Evolutionary conservation across 2,888 invertebrate genomes (phyloP), one percentile per base, ranked within the genome.

Genomic region (Panzeria rudis): DNA sequence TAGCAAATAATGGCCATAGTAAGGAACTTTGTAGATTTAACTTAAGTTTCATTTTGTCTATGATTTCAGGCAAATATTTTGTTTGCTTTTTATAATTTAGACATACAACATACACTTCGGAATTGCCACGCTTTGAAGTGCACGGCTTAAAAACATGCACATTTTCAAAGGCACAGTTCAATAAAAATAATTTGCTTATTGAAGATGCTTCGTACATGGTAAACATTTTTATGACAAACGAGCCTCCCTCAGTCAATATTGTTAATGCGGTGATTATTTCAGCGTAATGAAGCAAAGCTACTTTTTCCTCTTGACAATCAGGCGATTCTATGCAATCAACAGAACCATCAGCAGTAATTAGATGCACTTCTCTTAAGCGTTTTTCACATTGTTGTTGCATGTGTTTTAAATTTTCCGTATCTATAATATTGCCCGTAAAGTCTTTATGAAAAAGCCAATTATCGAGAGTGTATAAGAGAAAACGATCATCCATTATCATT

Each of bases 51-150:
- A 91, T 88, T 7, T 86, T 86, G 9, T 88, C 75, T 35, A 91
- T 69, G 11, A 89, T 81, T 0, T 87, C 87, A 0, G 68, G 0
- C 20, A 92, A 87, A 1, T 89, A 86, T 9, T 79, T 59, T 0
- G 88, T 84, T 0, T 88, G 61, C 73, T 88, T 89, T 6, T 86
- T 87, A 69, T 90, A 92, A 25, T 93, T 93, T 32, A 95, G 90
- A 88, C 96, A 97, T 35, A 98, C 93, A 0, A 98, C 94, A 90
- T 99, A 99, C 0, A 97, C 95, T 93, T 99, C 99, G 0, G 98
- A 98, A 92, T 99, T 99, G 8, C 98, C 98, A 89, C 96, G 96
- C 90, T 97, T 97, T n/a, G 98, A 98, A 0, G 97, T 97, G 0
- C 95, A 95, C 0, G 99, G 98, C 91, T 99, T 99, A 90, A 95